phyloP scores from a whole-genome alignment of 2,797 vertebrate genomes.

The Triplophysa bombifrons region DNA sequence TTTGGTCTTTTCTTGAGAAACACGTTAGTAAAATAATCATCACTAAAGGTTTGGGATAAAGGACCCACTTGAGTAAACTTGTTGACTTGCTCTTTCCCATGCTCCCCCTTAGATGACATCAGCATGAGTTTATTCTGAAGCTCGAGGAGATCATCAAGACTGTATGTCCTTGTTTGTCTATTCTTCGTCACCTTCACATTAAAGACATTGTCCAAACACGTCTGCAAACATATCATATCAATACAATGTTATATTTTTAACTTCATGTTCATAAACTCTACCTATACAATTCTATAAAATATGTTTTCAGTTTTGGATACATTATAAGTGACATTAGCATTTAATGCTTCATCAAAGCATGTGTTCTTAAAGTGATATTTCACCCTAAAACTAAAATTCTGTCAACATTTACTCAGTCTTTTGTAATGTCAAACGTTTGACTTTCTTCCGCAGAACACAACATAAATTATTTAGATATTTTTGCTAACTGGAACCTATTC shows the following conservation, averaged over 20 bases:
- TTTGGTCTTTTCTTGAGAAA: background rate
- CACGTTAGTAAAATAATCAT: background rate
- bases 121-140: conserved; percentile 83
- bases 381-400: too few relatives aligned
- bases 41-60: background rate
- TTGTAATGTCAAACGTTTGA: too few relatives aligned
- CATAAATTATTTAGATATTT: too few relatives aligned
- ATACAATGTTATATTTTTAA: background rate
- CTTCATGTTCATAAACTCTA: background rate
- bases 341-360: too few relatives aligned
- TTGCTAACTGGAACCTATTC: too few relatives aligned
- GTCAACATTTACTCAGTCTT: too few relatives aligned
- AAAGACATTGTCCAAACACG: conserved; percentile 65
- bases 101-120: conserved; percentile 77
- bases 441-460: too few relatives aligned
- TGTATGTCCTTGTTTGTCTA: conserved; percentile 61
- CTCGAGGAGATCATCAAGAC: conserved; percentile 73
- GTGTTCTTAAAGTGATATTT: background rate
- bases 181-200: conserved; percentile 54
- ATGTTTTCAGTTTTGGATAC: too few relatives aligned
- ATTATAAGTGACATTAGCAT: too few relatives aligned
- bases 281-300: background rate
- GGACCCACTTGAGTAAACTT: conserved; percentile 75
- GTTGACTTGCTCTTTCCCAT: conserved; percentile 75
- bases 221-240: conserved; percentile 56